phyloP scores from a whole-genome alignment of 2,888 invertebrate species.

The Nesidiocoris tenuis region DNA sequence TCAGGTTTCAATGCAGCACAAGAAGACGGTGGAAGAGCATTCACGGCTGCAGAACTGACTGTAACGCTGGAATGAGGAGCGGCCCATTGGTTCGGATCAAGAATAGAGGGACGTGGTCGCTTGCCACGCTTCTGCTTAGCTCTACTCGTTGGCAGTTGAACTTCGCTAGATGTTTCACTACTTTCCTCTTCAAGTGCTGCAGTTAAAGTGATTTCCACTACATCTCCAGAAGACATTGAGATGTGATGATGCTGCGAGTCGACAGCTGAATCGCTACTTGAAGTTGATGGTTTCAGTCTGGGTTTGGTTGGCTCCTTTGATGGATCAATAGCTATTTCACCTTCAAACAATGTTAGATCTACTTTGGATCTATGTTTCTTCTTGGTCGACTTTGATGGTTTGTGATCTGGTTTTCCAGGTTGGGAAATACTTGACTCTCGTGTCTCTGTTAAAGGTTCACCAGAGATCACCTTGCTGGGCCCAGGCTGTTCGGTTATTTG shows the following conservation, averaged over 20 bases:
- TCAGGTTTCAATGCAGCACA: not conserved
- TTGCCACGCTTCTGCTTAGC: constrained; percentile 23
- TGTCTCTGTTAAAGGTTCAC: too few relatives aligned
- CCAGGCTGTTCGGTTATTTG: not conserved
- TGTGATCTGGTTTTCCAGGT: not conserved
- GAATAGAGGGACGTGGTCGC: constrained; percentile 20
- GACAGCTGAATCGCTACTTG: not conserved
- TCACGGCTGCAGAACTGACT: not conserved
- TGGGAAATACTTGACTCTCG: not conserved
- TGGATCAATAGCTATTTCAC: not conserved
- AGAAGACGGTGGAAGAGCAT: not conserved
- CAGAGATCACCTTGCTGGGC: not conserved
- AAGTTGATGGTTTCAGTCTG: not conserved
- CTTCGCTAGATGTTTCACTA: constrained; percentile 32
- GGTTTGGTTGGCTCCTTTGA: not conserved
- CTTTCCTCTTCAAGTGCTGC: constrained; percentile 32
- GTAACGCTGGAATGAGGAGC: not conserved
- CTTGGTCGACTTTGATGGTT: not conserved
- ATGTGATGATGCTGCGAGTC: not conserved
- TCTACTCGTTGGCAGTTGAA: constrained; percentile 17
- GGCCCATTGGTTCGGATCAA: constrained; percentile 27
- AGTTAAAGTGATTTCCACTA: constrained; percentile 20
- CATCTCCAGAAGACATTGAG: not conserved
- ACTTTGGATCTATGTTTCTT: not conserved
- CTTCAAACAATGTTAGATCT: not conserved